Evolutionary conservation across 1,140 invertebrate species (phyloP).

Genomic region (Caligus rogercresseyi): DNA sequence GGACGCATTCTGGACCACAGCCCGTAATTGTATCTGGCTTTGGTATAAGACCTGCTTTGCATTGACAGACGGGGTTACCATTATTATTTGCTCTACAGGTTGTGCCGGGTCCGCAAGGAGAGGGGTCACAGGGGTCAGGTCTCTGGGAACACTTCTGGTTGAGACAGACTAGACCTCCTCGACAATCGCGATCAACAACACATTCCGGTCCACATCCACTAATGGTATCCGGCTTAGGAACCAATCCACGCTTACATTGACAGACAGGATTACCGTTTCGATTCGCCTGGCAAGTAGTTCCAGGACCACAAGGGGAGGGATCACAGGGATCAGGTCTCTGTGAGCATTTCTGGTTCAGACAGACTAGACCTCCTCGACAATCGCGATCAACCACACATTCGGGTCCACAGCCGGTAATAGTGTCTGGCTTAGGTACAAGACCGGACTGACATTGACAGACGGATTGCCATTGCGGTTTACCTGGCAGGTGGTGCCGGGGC

Average conservation of each 20-base stretch:
- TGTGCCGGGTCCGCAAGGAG: conserved; percentile 55
- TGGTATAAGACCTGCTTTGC: conserved; percentile 6
- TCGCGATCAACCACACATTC: conserved; percentile 49
- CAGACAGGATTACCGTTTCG: conserved; percentile 52
- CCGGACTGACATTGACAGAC: conserved; percentile 43
- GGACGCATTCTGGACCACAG: conserved; percentile 51
- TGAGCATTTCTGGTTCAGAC: conserved; percentile 53
- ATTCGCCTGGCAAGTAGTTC: conserved; percentile 44
- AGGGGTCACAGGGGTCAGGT: conserved; percentile 45
- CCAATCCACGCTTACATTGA: conserved; percentile 29
- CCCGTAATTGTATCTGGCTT: conserved; percentile 23
- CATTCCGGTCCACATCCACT: conserved; percentile 24
- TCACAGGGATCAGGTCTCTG: conserved; percentile 38
- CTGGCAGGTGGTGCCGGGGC: conserved; percentile 25
- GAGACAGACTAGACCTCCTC: not conserved
- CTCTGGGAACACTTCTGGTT: not conserved
- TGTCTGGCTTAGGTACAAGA: conserved; percentile 29
- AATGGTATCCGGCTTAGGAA: conserved; percentile 18
- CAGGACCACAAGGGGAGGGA: conserved; percentile 53
- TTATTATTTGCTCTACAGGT: conserved; percentile 32
- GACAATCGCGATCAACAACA: conserved; percentile 23
- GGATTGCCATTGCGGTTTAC: conserved; percentile 41
- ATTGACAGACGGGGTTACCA: conserved; percentile 13
- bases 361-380: conserved; percentile 47
- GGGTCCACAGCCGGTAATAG: conserved; percentile 39